phyloP scores from a whole-genome alignment of 1,140 invertebrate genomes.

The Lutraria rhynchaena region DNA sequence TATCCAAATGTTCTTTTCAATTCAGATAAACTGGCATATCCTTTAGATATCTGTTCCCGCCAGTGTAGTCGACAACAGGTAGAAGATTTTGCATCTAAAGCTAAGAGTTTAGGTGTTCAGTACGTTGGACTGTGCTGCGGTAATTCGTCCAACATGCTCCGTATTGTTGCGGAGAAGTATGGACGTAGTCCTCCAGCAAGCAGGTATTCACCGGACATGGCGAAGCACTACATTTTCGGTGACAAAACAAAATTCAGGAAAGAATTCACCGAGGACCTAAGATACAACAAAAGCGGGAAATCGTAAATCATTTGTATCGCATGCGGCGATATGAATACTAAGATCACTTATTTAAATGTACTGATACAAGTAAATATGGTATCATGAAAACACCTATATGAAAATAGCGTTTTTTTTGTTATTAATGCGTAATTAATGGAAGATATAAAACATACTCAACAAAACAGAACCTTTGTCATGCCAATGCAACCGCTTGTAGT shows the following conservation, averaged over 20 bases:
- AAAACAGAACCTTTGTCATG: no score
- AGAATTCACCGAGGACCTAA: slow-evolving; percentile 10
- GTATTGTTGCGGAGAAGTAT: slow-evolving; percentile 70
- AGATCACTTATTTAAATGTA: no score
- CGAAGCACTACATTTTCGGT: slow-evolving; percentile 24
- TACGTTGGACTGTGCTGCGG: slow-evolving; percentile 78
- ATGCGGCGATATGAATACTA: no score
- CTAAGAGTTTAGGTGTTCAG: slow-evolving; percentile 71
- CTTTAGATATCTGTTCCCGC: slow-evolving; percentile 65
- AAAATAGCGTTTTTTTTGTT: no score
- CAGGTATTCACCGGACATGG: slow-evolving; percentile 43
- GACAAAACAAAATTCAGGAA: slow-evolving; percentile 14
- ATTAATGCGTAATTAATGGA: no score
- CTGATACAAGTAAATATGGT: no score
- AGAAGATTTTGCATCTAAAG: slow-evolving; percentile 63
- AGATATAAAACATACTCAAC: no score
- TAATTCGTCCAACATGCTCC: slow-evolving; percentile 65
- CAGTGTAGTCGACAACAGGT: slow-evolving; percentile 64
- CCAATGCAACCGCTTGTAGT: no score
- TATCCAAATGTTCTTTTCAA: slow-evolving; percentile 35
- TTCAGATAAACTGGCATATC: slow-evolving; percentile 67
- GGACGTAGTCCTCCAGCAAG: slow-evolving; percentile 67
- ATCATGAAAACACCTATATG: no score
- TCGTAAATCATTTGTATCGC: no score
- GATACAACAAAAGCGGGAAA: background rate